These are phyloP conservation scores for Psammodynastes pulverulentus DNA, from an alignment of 2,113 vertebrate genomes.

Conservation along the genomic window DNA sequence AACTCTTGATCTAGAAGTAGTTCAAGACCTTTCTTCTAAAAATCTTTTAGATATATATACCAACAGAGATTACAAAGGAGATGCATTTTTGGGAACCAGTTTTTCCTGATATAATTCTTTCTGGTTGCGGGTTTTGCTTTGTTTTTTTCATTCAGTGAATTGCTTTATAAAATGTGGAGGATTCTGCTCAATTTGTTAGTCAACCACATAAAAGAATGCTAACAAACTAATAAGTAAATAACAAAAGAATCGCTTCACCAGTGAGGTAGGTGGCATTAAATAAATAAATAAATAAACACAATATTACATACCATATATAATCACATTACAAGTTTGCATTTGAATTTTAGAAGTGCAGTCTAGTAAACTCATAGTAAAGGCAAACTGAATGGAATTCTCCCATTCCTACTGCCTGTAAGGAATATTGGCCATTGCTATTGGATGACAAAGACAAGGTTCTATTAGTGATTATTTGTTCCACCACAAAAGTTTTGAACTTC, in stretches of 20 bases:
- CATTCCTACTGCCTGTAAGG: background rate
- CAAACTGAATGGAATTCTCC: background rate
- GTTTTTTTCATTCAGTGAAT: background rate
- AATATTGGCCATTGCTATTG: background rate
- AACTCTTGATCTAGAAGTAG: background rate
- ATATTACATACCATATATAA: background rate
- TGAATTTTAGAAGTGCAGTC: background rate
- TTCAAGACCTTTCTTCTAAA: background rate
- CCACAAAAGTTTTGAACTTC: background rate
- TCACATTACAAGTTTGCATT: background rate
- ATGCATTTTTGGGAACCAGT: background rate
- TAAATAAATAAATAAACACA: background rate
- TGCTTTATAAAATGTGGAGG: background rate
- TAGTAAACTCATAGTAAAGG: background rate
- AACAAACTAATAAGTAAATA: background rate
- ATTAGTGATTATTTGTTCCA: background rate
- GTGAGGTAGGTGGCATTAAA: background rate
- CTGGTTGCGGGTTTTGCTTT: background rate
- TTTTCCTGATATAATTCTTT: background rate
- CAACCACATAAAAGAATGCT: background rate
- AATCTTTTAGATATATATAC: background rate
- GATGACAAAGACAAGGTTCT: background rate
- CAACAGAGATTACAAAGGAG: background rate
- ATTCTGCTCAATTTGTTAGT: background rate
- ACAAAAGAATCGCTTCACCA: background rate